phyloP scores from a whole-genome alignment of 2,888 invertebrate species.

The Campoletis raptor region DNA sequence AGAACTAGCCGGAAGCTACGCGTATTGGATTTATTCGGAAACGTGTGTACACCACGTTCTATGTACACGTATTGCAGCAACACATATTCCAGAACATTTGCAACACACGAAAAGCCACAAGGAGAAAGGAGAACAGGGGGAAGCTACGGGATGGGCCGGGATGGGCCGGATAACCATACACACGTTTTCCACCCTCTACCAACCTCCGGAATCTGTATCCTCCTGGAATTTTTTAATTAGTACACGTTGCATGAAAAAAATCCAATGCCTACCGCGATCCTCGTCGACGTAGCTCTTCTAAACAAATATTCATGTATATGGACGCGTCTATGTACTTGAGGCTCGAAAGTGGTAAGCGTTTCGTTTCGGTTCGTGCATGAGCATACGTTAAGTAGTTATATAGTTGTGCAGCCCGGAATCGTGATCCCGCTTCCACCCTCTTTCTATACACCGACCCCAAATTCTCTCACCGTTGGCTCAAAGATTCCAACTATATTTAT shows the following conservation, averaged over 20 bases:
- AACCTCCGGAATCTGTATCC: slow-evolving; percentile 78
- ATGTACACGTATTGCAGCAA: neutral
- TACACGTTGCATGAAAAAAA: slow-evolving; percentile 76
- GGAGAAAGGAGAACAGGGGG: slow-evolving; percentile 3
- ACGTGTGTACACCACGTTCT: slow-evolving; percentile 14
- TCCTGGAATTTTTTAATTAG: slow-evolving; percentile 83
- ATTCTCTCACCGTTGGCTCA: slow-evolving; percentile 12
- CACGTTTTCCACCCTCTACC: slow-evolving; percentile 8
- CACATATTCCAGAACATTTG: slow-evolving; percentile 32
- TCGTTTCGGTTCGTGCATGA: slow-evolving; percentile 60
- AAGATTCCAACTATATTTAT: slow-evolving; percentile 26
- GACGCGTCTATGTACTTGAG: neutral
- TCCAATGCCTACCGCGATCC: slow-evolving; percentile 70
- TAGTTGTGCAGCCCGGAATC: slow-evolving; percentile 28
- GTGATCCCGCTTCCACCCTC: slow-evolving; percentile 17
- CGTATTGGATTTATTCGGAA: slow-evolving; percentile 66
- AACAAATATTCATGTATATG: slow-evolving; percentile 11
- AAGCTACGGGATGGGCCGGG: slow-evolving; percentile 16
- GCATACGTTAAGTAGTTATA: slow-evolving; percentile 61
- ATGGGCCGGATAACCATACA: slow-evolving; percentile 37
- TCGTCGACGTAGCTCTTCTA: neutral
- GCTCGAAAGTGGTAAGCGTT: slow-evolving; percentile 50
- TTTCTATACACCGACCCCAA: neutral
- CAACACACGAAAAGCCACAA: slow-evolving; percentile 38
- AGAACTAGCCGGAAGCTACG: slow-evolving; percentile 52